Conservation (phyloP, 2,888 invertebrate genomes). For the Rhopalosiphum nymphaeae region DNA sequence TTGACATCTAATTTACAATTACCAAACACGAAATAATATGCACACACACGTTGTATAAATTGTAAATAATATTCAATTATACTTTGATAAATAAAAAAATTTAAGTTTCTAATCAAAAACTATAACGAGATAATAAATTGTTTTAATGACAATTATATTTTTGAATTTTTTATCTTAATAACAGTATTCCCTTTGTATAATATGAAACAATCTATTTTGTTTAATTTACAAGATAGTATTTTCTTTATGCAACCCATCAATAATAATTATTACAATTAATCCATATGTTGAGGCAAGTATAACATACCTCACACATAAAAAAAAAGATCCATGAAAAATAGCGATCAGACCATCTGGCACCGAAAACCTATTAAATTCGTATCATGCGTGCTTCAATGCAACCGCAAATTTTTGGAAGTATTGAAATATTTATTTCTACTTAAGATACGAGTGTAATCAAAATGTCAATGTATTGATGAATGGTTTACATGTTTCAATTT, state of each 20-base stretch:
- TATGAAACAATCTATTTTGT: not conserved
- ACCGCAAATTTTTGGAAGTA: not conserved
- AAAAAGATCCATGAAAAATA: slow-evolving; percentile 33
- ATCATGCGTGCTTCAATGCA: not conserved
- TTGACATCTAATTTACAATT: not conserved
- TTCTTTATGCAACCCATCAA: not conserved
- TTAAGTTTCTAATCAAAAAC: not conserved
- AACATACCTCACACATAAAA: not conserved
- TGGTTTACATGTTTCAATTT: not conserved
- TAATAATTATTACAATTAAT: slow-evolving; percentile 32
- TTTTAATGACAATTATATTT: not conserved
- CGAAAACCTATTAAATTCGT: slow-evolving; percentile 24
- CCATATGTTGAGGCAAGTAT: not conserved
- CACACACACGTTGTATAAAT: not conserved
- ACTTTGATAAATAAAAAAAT: not conserved
- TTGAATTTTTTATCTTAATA: not conserved
- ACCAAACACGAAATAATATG: not conserved
- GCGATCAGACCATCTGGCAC: slow-evolving; percentile 37
- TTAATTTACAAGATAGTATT: not conserved
- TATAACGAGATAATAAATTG: not conserved
- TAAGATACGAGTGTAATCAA: slow-evolving; percentile 17
- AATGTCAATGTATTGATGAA: slow-evolving; percentile 13
- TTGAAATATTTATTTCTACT: slow-evolving; percentile 33
- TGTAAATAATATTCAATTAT: not conserved
- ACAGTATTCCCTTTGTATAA: not conserved